Conservation (phyloP, 2,888 invertebrate genomes). For the Polyommatus icarus region DNA sequence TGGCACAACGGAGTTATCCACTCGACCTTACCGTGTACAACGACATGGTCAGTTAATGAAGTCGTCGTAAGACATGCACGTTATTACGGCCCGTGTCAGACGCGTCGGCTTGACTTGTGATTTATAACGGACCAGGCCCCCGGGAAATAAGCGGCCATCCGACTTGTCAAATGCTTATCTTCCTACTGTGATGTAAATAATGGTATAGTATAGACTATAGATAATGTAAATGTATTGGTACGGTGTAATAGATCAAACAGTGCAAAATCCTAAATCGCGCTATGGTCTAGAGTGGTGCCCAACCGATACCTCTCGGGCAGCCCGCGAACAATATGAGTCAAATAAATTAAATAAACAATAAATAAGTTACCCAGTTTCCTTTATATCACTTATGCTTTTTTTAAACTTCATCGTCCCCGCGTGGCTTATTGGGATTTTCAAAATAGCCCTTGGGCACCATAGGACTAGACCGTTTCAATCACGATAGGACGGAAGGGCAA, state of each 20-base stretch:
- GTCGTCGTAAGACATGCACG: neutral
- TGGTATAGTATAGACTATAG: neutral
- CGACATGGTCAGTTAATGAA: neutral
- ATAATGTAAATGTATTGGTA: neutral
- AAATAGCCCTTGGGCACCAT: no score
- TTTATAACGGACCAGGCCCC: slow-evolving; percentile 13
- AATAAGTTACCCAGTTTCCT: no score
- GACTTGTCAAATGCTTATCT: slow-evolving; percentile 5
- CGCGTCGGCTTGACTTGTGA: neutral
- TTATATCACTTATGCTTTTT: no score
- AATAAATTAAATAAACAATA: no score
- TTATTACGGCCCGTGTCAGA: neutral
- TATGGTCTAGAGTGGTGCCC: no score
- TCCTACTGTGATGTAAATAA: neutral
- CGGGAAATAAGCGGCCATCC: slow-evolving; percentile 12
- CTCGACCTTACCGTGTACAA: neutral
- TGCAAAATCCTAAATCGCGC: no score
- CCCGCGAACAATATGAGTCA: no score
- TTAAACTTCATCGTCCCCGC: no score
- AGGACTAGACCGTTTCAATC: no score
- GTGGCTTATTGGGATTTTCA: no score
- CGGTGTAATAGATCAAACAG: neutral
- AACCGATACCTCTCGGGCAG: no score
- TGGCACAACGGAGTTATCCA: neutral
- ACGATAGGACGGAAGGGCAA: no score